Conservation (phyloP, 92 coral and sea anemone genomes). For the Micromussa lordhowensis region DNA sequence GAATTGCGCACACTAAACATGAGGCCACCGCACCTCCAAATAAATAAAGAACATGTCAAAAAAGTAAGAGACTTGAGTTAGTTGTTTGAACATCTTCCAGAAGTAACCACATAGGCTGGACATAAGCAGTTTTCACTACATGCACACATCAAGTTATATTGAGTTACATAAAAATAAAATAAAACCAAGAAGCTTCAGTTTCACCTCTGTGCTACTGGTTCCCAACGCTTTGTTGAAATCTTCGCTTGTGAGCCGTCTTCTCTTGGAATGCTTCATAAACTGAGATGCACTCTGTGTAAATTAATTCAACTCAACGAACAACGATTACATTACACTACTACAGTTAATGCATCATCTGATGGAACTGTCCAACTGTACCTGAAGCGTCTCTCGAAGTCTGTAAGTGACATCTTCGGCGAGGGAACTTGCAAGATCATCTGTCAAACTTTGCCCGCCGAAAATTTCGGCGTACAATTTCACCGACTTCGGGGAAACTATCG, state of each 20-base stretch:
- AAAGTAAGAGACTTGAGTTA: no score
- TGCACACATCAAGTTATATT: no score
- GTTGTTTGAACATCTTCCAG: no score
- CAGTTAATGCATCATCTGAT: neutral
- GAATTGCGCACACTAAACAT: no score
- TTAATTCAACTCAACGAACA: neutral
- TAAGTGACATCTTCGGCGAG: slow-evolving; percentile 93
- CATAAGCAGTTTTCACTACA: no score
- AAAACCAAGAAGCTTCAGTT: neutral
- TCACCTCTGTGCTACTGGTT: slow-evolving; percentile 86
- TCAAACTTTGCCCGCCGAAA: slow-evolving; percentile 74
- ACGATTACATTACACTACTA: neutral
- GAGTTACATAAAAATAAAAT: neutral
- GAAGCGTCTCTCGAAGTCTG: slow-evolving; percentile 89
- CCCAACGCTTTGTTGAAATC: slow-evolving; percentile 92
- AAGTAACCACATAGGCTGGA: no score
- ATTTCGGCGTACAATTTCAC: slow-evolving; percentile 87
- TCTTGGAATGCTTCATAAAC: slow-evolving; percentile 92
- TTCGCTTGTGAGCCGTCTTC: slow-evolving; percentile 86
- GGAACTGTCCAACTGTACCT: slow-evolving; percentile 52
- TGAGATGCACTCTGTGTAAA: slow-evolving; percentile 78
- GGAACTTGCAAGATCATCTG: slow-evolving; percentile 75
- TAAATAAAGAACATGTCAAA: no score
- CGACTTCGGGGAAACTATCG: slow-evolving; percentile 83
- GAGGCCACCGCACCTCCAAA: no score